Conservation (phyloP, 2,113 vertebrate genomes). For the Scatophagus argus region DNA sequence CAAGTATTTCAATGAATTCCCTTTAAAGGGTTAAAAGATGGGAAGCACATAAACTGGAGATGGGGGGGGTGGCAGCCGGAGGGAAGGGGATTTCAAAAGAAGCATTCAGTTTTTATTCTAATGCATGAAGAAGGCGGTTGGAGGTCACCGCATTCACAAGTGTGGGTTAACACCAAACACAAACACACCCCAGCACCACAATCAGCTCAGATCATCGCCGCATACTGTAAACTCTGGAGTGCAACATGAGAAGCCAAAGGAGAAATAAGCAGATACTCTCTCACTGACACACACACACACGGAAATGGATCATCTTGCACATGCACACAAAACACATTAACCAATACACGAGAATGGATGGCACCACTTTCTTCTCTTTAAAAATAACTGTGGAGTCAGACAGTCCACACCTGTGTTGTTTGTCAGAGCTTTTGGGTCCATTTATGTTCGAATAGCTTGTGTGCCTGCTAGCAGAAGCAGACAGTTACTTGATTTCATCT, state of each 20-base stretch:
- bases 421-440: slow-evolving; percentile 5
- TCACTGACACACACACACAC: slow-evolving; percentile 3
- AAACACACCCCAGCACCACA: slow-evolving; percentile 23
- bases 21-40: slow-evolving; percentile 43
- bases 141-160: slow-evolving; percentile 59
- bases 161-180: slow-evolving; percentile 7
- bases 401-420: not conserved
- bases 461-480: slow-evolving; percentile 25
- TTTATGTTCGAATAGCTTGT: slow-evolving; percentile 29
- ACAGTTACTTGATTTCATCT: slow-evolving; percentile 41
- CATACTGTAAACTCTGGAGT: slow-evolving; percentile 15
- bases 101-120: slow-evolving; percentile 51
- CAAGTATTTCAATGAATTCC: too few species aligned
- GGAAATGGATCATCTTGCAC: slow-evolving; percentile 1
- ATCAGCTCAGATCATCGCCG: slow-evolving; percentile 17
- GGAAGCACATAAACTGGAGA: slow-evolving; percentile 3
- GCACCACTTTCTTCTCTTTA: not conserved
- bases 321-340: slow-evolving; percentile 1
- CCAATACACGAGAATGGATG: not conserved
- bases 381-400: not conserved
- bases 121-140: slow-evolving; percentile 52
- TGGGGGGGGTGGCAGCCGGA: not conserved
- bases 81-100: slow-evolving; percentile 12
- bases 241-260: slow-evolving; percentile 18
- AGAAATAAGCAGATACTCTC: slow-evolving; percentile 4